Evolutionary conservation across 2,113 vertebrate species (phyloP), one percentile per base, ranked within the genome.

Genomic region (Periophthalmus modestus): DNA sequence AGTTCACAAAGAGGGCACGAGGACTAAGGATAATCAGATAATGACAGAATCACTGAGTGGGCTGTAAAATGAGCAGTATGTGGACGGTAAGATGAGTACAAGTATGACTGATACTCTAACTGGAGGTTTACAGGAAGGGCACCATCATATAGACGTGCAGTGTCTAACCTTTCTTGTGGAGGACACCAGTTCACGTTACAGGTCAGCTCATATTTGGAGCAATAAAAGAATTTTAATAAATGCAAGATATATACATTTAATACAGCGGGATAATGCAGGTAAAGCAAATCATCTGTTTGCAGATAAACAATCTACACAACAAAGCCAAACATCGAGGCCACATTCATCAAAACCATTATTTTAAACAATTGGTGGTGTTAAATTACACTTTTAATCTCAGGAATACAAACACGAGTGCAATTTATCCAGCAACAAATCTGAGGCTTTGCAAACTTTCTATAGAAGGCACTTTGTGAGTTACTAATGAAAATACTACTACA

Each of bases 41-140:
- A 89, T 78, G 74, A 50, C 82, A 43, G 67, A 78, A 76, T n/a
- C 75, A 87, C 90, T 80, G 77, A 78, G 85, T 69, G 48, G 75
- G 74, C 83, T 80, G 91, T 91, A 92, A 91, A 78, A 89, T 68
- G 87, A 91, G 91, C 23, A 77, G 78, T 28, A 78, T 19, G 77
- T 54, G 33, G 33, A 19, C 5, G 59, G 91, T 91, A 92, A 91
- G 80, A 89, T 70, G 87, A 91, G 91, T n/a, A 78, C 77, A 23
- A 77, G 78, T 52, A 16, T 63, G 77, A 66, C 82, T 82, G 69
- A 74, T 76, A 71, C 79, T 47, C 59, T 23, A 58, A 79, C 69
- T 71, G 77, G 69, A 71, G 59, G 11, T 59, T 59, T 71, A 69
- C 66, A 71, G 21, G 62, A 62, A 62, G 66, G 28, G 43, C 61